Evolutionary conservation across 2,888 invertebrate species (phyloP).

Genomic region (Epicampocera succincta): DNA sequence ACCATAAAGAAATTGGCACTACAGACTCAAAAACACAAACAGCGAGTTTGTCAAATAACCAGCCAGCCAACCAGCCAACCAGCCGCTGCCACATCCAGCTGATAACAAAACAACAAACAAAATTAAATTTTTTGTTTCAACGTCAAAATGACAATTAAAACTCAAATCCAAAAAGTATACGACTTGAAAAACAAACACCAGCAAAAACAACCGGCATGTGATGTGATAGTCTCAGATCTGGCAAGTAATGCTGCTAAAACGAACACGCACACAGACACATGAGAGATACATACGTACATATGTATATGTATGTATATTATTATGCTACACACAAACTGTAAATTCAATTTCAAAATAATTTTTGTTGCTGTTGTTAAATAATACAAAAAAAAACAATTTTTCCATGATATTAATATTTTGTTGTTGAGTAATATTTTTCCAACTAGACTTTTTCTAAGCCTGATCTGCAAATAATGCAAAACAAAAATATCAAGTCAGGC

Average conservation of each 20-base stretch:
- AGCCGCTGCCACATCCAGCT: slow-evolving; percentile 43
- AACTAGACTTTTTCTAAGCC: too few species aligned
- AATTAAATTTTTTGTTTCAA: slow-evolving; percentile 24
- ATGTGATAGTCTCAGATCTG: slow-evolving; percentile 20
- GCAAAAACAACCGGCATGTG: slow-evolving; percentile 8
- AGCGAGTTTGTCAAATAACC: slow-evolving; percentile 3
- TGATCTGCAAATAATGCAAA: too few species aligned
- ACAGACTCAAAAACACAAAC: slow-evolving; percentile 43
- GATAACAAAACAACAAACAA: slow-evolving; percentile 50
- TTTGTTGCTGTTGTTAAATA: too few species aligned
- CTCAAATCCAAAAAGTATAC: slow-evolving; percentile 10
- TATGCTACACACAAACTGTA: too few species aligned
- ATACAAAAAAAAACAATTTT: too few species aligned
- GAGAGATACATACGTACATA: too few species aligned
- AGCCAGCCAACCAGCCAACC: neutral
- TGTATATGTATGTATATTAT: neutral
- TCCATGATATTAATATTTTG: too few species aligned
- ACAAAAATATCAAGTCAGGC: too few species aligned
- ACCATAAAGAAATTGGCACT: slow-evolving; percentile 59
- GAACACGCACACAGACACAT: neutral
- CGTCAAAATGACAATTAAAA: slow-evolving; percentile 40
- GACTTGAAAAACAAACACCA: slow-evolving; percentile 15
- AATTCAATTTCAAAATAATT: too few species aligned
- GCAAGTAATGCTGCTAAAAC: slow-evolving; percentile 7
- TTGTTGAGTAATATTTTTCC: too few species aligned